Evolutionary conservation across 2,113 vertebrate genomes (phyloP).

Genomic region (Saimiri boliviensis): DNA sequence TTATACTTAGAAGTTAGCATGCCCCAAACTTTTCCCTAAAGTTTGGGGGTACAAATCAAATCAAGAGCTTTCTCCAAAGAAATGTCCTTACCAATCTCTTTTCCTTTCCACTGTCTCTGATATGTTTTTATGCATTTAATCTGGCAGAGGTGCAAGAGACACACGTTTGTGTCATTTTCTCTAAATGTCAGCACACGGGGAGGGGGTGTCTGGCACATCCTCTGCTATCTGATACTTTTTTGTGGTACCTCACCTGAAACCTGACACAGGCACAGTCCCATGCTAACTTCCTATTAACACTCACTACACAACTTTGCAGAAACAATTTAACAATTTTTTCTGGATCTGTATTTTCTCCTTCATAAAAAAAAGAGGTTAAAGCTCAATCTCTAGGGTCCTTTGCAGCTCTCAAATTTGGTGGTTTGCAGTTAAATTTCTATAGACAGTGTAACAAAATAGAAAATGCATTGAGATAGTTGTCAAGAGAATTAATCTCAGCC

Average conservation of each 20-base stretch:
- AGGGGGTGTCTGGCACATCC: not conserved
- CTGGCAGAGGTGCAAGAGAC: not conserved
- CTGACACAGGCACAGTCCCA: not conserved
- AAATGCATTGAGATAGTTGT: constrained; percentile 39
- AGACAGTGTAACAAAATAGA: not conserved
- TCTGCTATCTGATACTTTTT: not conserved
- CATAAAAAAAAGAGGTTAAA: constrained; percentile 44
- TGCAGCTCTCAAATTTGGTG: constrained; percentile 2
- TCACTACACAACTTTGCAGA: constrained; percentile 30
- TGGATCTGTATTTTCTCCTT: constrained; percentile 9
- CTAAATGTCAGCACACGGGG: not conserved
- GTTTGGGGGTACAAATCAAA: not conserved
- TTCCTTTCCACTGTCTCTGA: not conserved
- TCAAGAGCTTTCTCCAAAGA: not conserved
- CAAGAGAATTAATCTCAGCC: not conserved
- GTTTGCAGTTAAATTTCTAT: not conserved
- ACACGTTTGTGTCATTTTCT: not conserved
- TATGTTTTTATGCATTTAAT: not conserved
- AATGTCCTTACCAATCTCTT: not conserved
- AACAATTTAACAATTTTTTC: constrained; percentile 53
- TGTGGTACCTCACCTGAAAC: not conserved
- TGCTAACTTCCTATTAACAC: constrained; percentile 13
- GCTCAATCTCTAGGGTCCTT: constrained; percentile 16
- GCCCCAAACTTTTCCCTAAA: not conserved
- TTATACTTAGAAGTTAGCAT: not conserved